phyloP scores from a whole-genome alignment of 2,113 vertebrate species.

The Argyrosomus japonicus region DNA sequence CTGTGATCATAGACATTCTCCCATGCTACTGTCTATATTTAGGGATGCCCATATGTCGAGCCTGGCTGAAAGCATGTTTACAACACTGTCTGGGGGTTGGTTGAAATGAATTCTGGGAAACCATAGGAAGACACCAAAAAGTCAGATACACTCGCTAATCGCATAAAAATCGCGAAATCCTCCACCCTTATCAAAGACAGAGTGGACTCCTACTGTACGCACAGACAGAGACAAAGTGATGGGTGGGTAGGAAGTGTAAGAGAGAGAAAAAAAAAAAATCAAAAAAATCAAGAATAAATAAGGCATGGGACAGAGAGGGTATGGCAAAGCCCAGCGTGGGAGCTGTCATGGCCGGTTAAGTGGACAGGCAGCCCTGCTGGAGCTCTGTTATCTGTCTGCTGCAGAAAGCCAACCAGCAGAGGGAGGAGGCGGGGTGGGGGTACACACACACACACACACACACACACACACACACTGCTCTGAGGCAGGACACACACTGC shows the following conservation, averaged over 20 bases:
- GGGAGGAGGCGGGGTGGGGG: neutral
- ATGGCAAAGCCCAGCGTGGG: constrained; percentile 63
- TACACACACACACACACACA: neutral
- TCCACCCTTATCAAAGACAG: neutral
- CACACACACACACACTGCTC: constrained; percentile 6
- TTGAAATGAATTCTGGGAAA: constrained; percentile 1
- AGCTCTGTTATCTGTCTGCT: constrained; percentile 68
- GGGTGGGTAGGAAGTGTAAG: neutral
- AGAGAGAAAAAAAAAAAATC: too few relatives aligned
- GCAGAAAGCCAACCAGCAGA: constrained; percentile 52
- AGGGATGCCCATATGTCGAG: neutral
- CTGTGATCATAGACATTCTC: neutral
- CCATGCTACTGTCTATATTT: neutral
- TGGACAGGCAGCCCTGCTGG: constrained; percentile 67
- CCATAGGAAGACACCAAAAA: neutral
- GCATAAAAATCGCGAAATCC: constrained; percentile 12
- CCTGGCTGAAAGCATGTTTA: constrained; percentile 1
- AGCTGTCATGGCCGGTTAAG: constrained; percentile 63
- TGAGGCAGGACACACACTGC: constrained; percentile 42
- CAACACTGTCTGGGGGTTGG: neutral
- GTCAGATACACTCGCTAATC: neutral
- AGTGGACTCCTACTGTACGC: neutral
- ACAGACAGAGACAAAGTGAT: constrained; percentile 7
- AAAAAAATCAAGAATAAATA: constrained; percentile 36
- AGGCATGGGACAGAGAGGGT: constrained; percentile 32